A percentile compares a stretch with the other conserved stretches of the same genome.
Evolutionary conservation across 2,113 vertebrate genomes (phyloP).

Genomic region (Sebastes fasciatus): DNA sequence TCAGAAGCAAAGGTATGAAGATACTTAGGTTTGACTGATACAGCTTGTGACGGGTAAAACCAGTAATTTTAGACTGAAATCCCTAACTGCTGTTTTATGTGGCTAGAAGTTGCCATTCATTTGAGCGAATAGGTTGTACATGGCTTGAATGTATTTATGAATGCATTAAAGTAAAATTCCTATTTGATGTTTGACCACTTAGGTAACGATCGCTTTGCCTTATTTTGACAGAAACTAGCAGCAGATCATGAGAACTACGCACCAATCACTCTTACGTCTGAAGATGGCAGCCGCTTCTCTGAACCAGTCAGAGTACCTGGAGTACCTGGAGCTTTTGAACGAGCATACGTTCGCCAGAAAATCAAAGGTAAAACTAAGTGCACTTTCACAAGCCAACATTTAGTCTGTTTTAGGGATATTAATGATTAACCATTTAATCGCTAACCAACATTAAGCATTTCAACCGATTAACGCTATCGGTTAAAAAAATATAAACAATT

Average conservation of each 20-base stretch:
- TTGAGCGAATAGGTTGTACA: neutral
- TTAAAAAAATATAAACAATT: too few relatives aligned
- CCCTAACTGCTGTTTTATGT: neutral
- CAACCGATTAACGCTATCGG: too few relatives aligned
- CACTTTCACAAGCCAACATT: too few relatives aligned
- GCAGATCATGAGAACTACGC: conserved; percentile 57
- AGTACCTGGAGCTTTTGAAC: conserved; percentile 62
- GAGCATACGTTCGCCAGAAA: conserved; percentile 56
- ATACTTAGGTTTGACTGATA: neutral
- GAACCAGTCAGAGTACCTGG: conserved; percentile 75
- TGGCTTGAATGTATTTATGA: neutral
- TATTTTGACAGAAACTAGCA: conserved; percentile 47
- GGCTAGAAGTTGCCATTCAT: neutral
- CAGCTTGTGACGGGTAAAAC: neutral
- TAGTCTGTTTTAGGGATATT: too few relatives aligned
- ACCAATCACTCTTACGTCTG: conserved; percentile 39
- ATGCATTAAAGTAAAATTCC: neutral
- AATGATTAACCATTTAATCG: too few relatives aligned
- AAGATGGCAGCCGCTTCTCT: conserved; percentile 45
- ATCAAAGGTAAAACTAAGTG: conserved; percentile 60
- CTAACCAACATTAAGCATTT: too few relatives aligned
- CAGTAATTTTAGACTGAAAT: neutral
- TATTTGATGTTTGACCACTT: neutral
- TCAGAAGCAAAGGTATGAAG: conserved; percentile 39
- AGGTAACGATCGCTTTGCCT: neutral